Conservation (phyloP, 2,888 invertebrate genomes). For the Leucophora obtusa region DNA sequence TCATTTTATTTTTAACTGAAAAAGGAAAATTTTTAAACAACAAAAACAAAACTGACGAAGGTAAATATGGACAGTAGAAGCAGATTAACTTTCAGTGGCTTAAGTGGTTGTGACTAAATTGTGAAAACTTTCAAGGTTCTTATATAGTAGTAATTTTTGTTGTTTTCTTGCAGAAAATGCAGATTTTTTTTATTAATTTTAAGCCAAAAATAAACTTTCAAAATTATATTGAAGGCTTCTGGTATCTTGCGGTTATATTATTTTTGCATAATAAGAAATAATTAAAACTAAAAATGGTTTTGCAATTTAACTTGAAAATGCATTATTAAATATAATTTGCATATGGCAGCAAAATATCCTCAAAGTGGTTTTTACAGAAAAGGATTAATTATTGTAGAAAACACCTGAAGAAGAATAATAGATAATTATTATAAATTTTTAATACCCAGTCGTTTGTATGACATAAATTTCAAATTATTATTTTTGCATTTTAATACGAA, state of each 20-base stretch:
- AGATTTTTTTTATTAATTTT: background rate
- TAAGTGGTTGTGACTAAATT: constrained; percentile 28
- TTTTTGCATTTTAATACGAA: too few relatives aligned
- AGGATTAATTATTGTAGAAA: too few relatives aligned
- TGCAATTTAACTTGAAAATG: too few relatives aligned
- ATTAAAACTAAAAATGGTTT: background rate
- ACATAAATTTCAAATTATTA: too few relatives aligned
- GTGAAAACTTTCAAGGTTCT: constrained; percentile 35
- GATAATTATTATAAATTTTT: too few relatives aligned
- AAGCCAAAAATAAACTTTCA: background rate
- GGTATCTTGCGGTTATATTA: background rate
- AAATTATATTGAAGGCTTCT: constrained; percentile 1
- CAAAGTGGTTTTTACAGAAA: too few relatives aligned
- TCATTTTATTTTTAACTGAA: constrained; percentile 5
- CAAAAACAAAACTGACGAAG: constrained; percentile 1
- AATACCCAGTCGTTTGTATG: too few relatives aligned
- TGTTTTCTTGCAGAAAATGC: background rate
- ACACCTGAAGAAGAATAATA: too few relatives aligned
- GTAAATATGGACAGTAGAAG: constrained; percentile 27
- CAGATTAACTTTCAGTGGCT: constrained; percentile 49
- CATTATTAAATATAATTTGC: too few relatives aligned
- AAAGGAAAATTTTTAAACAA: background rate
- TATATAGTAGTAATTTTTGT: constrained; percentile 13
- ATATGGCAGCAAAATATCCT: too few relatives aligned
- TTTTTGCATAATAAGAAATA: background rate